Conservation (phyloP, 2,888 invertebrate species). For the Amaurobius ferox region DNA sequence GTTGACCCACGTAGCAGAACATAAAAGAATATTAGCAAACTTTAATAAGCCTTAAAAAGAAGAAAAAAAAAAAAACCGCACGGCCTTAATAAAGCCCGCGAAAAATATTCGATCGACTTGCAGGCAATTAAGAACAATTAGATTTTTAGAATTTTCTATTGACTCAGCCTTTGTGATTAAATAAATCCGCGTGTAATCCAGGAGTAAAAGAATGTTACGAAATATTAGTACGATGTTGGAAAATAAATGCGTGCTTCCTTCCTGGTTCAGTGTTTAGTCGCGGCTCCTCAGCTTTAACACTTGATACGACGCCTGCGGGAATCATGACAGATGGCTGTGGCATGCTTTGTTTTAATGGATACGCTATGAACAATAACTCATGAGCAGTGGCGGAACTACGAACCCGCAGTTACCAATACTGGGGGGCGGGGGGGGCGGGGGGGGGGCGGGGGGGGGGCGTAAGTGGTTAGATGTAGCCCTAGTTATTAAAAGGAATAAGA, state of each 20-base stretch:
- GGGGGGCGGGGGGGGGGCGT: too few relatives aligned
- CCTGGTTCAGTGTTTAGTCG: neutral
- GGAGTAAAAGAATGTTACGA: neutral
- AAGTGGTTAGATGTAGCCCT: too few relatives aligned
- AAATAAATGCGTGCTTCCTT: neutral
- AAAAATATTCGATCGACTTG: neutral
- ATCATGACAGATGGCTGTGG: neutral
- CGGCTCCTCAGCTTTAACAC: neutral
- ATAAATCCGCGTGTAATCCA: neutral
- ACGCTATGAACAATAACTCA: too few relatives aligned
- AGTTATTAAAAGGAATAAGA: too few relatives aligned
- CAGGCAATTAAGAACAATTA: neutral
- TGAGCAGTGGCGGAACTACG: too few relatives aligned
- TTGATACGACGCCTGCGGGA: neutral
- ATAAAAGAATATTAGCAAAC: neutral
- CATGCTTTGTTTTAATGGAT: neutral
- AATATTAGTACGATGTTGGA: constrained; percentile 2
- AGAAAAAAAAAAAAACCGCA: neutral
- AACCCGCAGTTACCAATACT: too few relatives aligned
- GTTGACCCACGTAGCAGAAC: neutral
- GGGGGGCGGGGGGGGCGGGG: too few relatives aligned
- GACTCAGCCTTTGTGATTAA: neutral
- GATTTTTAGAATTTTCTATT: neutral
- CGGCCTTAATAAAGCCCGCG: neutral
- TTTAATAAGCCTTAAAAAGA: neutral